Base-by-base conservation (phyloP, 2,113 vertebrate species). In the Bucco capensis region DNA sequence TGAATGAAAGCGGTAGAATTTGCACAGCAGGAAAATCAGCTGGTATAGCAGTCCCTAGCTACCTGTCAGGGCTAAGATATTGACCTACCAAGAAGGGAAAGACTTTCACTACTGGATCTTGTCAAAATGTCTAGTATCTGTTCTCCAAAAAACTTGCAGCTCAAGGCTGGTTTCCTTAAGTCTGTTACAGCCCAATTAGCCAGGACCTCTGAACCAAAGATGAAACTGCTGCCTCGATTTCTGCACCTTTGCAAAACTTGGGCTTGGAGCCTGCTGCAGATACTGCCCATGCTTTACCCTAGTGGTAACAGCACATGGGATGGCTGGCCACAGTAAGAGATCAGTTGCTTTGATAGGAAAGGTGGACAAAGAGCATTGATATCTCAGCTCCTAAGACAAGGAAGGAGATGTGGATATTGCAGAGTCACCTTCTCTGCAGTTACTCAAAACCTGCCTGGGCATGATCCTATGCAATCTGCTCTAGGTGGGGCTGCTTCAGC, bases 261-360 rank as follows among this genome's bases (percentile, higher is more conserved):
- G 35, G 42, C 54, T 57, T 23, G 19, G n/a, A 80, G 56, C 12
- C 47, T 37, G 24, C 49, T 8, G 30, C 16, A 84, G 57, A 71
- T 7, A 33, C 1, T 5, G 23, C n/a, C 14, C 49, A 12, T 35
- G 21, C 37, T n/a, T 47, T 40, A 25, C 22, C 12, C 31, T 37
- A 28, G 28, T 25, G n/a, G 33, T 44, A 28, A 73, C 19, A 22
- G 53, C 28, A 14, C 17, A 3, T 12, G 12, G 42, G 28, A 38
- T 13, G 10, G 65, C 38, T 24, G 19, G 27, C 46, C 24, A 9
- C 3, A 1, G 22, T 5, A 44, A 38, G 31, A 38, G 3, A 8
- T 0, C 0, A 14, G 24, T 28, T 50, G 42, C 23, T 17, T 18
- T 38, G 2, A 5, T 21, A 17, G 38, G 19, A n/a, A 58, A 38